Evolutionary conservation across 2,888 invertebrate species (phyloP).

Genomic region (Callosobruchus maculatus): DNA sequence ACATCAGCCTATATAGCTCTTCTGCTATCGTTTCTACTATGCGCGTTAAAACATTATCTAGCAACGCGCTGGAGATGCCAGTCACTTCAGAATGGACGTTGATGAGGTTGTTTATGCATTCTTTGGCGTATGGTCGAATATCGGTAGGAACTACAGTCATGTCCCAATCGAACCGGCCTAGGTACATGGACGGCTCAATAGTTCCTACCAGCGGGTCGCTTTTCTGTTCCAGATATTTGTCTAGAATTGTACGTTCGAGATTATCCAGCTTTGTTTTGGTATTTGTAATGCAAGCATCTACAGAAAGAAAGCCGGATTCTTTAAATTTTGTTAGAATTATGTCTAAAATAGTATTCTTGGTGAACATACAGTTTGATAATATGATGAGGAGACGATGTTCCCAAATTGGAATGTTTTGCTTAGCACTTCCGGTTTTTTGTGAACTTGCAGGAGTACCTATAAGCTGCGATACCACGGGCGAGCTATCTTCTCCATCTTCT

Average conservation of each 20-base stretch:
- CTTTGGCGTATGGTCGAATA: constrained; percentile 84
- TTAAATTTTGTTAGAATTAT: constrained; percentile 67
- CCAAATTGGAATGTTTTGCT: constrained; percentile 57
- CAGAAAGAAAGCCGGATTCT: constrained; percentile 67
- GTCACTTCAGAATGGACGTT: constrained; percentile 77
- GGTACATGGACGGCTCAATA: constrained; percentile 94
- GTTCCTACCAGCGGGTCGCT: constrained; percentile 93
- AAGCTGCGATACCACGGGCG: constrained; percentile 60
- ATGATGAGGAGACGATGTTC: constrained; percentile 81
- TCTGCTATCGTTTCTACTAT: constrained; percentile 91
- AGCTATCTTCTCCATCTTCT: constrained; percentile 55
- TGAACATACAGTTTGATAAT: constrained; percentile 85
- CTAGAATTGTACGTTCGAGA: constrained; percentile 64
- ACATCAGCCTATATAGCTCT: constrained; percentile 84
- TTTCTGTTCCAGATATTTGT: constrained; percentile 84
- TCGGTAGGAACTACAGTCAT: constrained; percentile 71
- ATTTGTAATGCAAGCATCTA: constrained; percentile 65
- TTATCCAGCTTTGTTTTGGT: constrained; percentile 61
- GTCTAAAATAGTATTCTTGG: constrained; percentile 69
- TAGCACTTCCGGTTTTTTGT: constrained; percentile 29
- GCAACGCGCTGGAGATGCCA: constrained; percentile 72
- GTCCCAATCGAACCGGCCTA: constrained; percentile 84
- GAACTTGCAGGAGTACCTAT: constrained; percentile 58
- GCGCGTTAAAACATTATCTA: constrained; percentile 67
- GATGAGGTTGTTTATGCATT: constrained; percentile 78